Evolutionary conservation across 2,113 vertebrate species (phyloP).

Genomic region (Calonectris borealis): DNA sequence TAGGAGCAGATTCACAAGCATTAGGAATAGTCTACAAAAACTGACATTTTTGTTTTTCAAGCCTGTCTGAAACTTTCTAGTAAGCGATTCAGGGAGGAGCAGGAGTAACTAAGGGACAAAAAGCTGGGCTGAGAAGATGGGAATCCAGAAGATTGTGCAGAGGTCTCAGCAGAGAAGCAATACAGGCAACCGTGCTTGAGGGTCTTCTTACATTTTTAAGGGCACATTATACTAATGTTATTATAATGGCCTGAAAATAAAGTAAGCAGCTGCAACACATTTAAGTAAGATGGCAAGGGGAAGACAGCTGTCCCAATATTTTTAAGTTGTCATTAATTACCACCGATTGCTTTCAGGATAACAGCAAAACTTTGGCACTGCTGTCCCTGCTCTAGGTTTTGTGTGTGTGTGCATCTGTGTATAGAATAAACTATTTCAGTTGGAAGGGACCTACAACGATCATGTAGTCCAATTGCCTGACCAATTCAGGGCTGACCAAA

Average conservation of each 20-base stretch:
- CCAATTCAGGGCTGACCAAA: neutral
- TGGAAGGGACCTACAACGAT: neutral
- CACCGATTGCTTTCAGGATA: accelerated
- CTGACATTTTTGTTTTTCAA: neutral
- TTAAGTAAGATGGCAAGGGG: neutral
- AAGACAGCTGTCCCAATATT: neutral
- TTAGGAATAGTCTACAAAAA: neutral
- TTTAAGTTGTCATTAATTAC: neutral
- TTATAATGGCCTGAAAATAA: neutral
- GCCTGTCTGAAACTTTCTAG: neutral
- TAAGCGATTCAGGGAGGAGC: neutral
- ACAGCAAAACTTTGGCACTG: neutral
- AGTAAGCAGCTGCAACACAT: neutral
- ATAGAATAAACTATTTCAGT: neutral
- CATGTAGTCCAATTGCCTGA: neutral
- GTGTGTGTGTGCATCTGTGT: neutral
- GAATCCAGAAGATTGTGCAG: neutral
- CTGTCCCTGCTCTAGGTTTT: neutral
- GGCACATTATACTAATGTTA: neutral
- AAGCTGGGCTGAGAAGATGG: neutral
- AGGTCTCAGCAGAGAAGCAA: neutral
- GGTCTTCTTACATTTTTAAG: neutral
- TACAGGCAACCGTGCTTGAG: neutral
- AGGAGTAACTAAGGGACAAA: neutral
- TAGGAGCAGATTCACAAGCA: neutral